These are phyloP conservation scores for Noctilio leporinus DNA, from an alignment of 2,113 vertebrate species.

Conservation along the genomic window DNA sequence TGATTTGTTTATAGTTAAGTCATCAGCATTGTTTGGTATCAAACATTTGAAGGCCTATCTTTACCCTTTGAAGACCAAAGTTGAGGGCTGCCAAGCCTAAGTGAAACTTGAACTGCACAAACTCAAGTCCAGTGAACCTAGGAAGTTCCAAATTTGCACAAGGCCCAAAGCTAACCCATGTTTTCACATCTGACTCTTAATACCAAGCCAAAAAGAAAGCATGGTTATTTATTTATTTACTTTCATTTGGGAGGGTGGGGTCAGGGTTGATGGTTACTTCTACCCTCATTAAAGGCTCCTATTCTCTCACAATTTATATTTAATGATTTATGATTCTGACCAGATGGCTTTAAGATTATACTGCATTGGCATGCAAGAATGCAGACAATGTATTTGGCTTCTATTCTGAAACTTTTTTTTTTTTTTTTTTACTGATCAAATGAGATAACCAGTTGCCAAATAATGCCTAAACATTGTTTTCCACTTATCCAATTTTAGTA, in stretches of 20 bases:
- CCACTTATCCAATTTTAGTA: background rate
- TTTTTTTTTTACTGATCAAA: constrained; percentile 20
- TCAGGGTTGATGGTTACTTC: background rate
- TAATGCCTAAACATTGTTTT: background rate
- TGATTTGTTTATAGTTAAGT: constrained; percentile 41
- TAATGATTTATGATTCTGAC: constrained; percentile 49
- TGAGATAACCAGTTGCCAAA: constrained; percentile 10
- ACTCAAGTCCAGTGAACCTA: background rate
- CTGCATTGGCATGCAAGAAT: background rate
- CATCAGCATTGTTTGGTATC: constrained; percentile 32
- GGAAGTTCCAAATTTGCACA: background rate
- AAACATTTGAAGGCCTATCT: constrained; percentile 29
- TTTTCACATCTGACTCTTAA: constrained; percentile 46
- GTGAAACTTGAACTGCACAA: constrained; percentile 44
- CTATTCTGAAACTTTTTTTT: background rate
- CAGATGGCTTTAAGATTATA: constrained; percentile 49
- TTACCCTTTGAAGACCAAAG: constrained; percentile 41
- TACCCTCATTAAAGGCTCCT: background rate
- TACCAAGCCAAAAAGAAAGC: constrained; percentile 20
- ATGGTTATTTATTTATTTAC: background rate
- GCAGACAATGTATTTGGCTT: constrained; percentile 21
- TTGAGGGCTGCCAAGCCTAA: background rate
- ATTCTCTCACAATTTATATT: constrained; percentile 41
- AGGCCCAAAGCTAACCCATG: background rate
- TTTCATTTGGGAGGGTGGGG: background rate